These are phyloP conservation scores for Hippoglossus stenolepis DNA, from an alignment of 2,113 vertebrate genomes.

Conservation along the genomic window DNA sequence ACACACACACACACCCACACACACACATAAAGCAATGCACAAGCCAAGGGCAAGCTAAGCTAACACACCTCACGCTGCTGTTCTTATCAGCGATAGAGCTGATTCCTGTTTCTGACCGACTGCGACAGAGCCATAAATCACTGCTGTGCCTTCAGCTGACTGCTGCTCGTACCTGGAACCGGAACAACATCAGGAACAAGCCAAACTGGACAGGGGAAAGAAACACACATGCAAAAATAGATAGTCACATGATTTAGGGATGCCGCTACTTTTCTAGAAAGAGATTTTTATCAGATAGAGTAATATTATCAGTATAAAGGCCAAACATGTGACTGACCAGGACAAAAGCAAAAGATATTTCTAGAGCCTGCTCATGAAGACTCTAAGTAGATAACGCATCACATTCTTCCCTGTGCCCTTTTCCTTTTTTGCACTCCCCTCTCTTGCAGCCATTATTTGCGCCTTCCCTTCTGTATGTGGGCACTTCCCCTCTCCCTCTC, in stretches of 20 bases:
- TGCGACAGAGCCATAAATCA: slow-evolving; percentile 11
- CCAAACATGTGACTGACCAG: slow-evolving; percentile 21
- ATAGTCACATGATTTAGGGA: no score
- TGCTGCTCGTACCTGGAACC: background rate
- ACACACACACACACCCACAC: background rate
- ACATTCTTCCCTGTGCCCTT: slow-evolving; percentile 64
- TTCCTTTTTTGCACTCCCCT: slow-evolving; percentile 38
- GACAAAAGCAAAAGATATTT: background rate
- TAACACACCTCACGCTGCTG: background rate
- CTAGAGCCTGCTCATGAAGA: background rate
- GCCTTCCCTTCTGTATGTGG: slow-evolving; percentile 70
- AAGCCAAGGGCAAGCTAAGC: slow-evolving; percentile 7
- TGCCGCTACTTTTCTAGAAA: slow-evolving; percentile 7
- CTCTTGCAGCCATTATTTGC: slow-evolving; percentile 63
- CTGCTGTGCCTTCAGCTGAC: background rate
- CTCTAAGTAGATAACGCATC: slow-evolving; percentile 32
- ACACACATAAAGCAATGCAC: slow-evolving; percentile 7
- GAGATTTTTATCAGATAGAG: slow-evolving; percentile 4
- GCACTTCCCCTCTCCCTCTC: slow-evolving; percentile 47
- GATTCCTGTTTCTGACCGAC: slow-evolving; percentile 22
- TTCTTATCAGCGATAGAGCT: slow-evolving; percentile 43
- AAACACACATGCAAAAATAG: background rate
- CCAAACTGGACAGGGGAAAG: background rate
- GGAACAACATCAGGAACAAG: background rate
- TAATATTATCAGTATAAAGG: slow-evolving; percentile 8